Evolutionary conservation across 1,140 invertebrate genomes (phyloP).

Genomic region (Hydropsyche tenuis): DNA sequence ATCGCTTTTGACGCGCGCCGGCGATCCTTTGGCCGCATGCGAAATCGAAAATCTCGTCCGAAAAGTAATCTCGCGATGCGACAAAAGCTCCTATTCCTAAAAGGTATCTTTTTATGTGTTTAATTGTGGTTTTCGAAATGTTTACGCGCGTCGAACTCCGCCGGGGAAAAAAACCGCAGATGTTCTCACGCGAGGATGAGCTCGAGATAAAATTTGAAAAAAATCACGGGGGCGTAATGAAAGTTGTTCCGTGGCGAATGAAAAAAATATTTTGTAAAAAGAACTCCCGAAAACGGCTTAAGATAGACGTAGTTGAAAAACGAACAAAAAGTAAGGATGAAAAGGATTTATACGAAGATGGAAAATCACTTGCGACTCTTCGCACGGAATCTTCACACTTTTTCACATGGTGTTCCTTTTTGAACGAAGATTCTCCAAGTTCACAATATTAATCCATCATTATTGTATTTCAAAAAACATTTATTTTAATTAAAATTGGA

Average conservation of each 20-base stretch:
- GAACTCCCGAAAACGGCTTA: conserved; percentile 17
- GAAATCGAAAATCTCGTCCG: too few relatives aligned
- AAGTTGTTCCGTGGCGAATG: conserved; percentile 27
- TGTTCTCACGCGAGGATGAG: conserved; percentile 27
- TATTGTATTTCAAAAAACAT: too few relatives aligned
- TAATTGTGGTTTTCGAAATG: too few relatives aligned
- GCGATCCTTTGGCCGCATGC: too few relatives aligned
- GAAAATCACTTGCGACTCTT: not conserved
- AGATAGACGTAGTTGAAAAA: conserved; percentile 3
- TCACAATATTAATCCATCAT: too few relatives aligned
- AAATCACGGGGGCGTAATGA: conserved; percentile 42
- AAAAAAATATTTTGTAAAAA: not conserved
- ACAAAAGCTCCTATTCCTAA: too few relatives aligned
- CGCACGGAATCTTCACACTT: not conserved
- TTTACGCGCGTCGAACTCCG: not conserved
- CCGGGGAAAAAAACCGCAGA: conserved; percentile 37
- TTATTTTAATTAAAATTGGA: too few relatives aligned
- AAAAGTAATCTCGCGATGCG: too few relatives aligned
- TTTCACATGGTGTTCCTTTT: not conserved
- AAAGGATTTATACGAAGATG: not conserved
- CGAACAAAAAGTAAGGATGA: conserved; percentile 21
- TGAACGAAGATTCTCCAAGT: too few relatives aligned
- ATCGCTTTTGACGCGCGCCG: too few relatives aligned
- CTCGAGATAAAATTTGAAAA: conserved; percentile 25
- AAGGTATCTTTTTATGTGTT: not conserved